phyloP scores from a whole-genome alignment of 2,113 vertebrate genomes.

The Coturnix japonica region DNA sequence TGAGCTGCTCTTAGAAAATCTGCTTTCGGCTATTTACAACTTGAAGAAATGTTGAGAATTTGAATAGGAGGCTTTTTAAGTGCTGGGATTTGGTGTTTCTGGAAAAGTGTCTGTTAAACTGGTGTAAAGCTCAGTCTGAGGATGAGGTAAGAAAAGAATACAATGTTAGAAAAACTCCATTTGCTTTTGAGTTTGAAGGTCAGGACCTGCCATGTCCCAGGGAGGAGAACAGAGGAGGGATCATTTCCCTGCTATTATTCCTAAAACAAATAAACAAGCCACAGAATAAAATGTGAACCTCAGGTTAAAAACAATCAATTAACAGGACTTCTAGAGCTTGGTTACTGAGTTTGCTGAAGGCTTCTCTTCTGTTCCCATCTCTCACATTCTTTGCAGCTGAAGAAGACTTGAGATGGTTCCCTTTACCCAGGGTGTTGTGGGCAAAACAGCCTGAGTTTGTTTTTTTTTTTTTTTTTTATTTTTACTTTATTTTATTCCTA shows the following conservation, averaged over 20 bases:
- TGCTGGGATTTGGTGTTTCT: background rate
- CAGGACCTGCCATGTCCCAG: background rate
- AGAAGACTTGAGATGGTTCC: background rate
- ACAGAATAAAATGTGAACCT: background rate
- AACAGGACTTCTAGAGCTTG: background rate
- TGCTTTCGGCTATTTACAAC: constrained; percentile 16
- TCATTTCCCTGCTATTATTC: background rate
- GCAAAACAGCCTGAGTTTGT: background rate
- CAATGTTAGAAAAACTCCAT: background rate
- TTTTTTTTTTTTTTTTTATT: background rate
- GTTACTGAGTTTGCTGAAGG: background rate
- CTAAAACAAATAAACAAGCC: background rate
- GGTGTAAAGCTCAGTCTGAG: background rate
- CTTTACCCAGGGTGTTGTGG: background rate
- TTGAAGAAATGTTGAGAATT: background rate
- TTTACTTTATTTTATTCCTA: background rate
- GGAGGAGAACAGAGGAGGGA: background rate
- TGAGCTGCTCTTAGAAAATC: background rate
- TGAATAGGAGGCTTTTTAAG: background rate
- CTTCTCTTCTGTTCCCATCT: background rate
- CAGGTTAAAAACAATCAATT: background rate
- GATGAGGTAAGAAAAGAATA: background rate
- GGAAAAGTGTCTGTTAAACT: background rate
- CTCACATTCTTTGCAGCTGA: background rate
- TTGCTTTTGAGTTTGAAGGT: background rate